phyloP scores from a whole-genome alignment of 2,797 vertebrate species.

The Cyclura pinguis region DNA sequence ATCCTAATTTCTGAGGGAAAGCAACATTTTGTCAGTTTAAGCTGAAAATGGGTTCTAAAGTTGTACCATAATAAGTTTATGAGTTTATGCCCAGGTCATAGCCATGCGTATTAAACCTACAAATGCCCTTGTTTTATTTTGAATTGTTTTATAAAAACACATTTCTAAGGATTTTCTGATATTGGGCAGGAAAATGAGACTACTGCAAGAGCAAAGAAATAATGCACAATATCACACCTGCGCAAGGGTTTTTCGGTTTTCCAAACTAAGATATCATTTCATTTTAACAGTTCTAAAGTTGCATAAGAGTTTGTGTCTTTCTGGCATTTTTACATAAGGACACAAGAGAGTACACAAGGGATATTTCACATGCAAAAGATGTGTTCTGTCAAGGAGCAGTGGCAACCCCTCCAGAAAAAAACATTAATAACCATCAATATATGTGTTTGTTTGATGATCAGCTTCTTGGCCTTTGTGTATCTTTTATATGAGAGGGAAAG shows the following conservation, averaged over 20 bases:
- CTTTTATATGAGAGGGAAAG: background rate
- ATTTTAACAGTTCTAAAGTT: background rate
- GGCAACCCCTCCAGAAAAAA: background rate
- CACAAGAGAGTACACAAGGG: background rate
- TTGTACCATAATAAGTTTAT: background rate
- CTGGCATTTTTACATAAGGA: background rate
- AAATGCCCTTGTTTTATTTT: slow-evolving; percentile 14
- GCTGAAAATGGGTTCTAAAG: slow-evolving; percentile 15
- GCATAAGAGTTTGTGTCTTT: background rate
- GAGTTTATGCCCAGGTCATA: background rate
- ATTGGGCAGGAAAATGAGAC: slow-evolving; percentile 16
- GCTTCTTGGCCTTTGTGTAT: background rate
- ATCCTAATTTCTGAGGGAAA: slow-evolving; percentile 28
- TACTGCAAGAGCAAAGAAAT: background rate
- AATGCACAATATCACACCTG: background rate
- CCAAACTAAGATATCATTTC: background rate
- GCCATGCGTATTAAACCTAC: background rate
- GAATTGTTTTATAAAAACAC: background rate
- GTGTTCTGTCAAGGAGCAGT: background rate
- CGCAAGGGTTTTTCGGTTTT: background rate
- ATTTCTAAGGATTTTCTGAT: slow-evolving; percentile 1
- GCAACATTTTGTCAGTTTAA: slow-evolving; percentile 11
- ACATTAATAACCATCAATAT: background rate
- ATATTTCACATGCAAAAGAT: background rate
- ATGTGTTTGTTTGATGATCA: background rate